Evolutionary conservation across 2,113 vertebrate species (phyloP).

Genomic region (Ailuropoda melanoleuca): DNA sequence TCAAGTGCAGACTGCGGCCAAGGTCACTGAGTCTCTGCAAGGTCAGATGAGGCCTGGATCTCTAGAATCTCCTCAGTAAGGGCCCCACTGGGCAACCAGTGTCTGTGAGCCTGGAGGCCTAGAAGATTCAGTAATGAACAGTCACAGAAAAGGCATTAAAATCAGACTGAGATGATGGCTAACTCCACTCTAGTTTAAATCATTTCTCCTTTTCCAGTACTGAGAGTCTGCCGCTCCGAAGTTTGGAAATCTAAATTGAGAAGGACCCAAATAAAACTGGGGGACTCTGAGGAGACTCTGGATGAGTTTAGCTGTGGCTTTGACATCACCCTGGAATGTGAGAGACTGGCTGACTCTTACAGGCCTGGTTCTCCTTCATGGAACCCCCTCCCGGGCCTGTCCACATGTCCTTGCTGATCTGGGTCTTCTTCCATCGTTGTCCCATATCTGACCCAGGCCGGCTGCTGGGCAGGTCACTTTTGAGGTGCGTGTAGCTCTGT

Average conservation of each 20-base stretch:
- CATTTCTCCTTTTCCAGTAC: neutral
- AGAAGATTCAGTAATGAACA: neutral
- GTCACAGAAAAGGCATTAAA: neutral
- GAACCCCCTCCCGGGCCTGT: neutral
- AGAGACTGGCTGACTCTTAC: neutral
- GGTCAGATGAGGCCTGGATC: neutral
- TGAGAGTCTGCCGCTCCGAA: neutral
- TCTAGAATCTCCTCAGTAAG: neutral
- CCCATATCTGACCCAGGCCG: neutral
- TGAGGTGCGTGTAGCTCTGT: neutral
- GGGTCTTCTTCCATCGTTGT: neutral
- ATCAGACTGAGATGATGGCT: neutral
- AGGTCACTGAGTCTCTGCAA: neutral
- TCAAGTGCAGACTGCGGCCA: neutral
- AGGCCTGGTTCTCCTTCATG: neutral
- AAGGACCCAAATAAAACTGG: neutral
- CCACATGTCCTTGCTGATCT: rapidly evolving
- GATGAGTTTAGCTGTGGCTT: neutral
- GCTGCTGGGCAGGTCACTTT: neutral
- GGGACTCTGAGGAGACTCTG: neutral
- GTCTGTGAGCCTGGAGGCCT: neutral
- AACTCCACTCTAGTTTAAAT: neutral
- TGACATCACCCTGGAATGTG: neutral
- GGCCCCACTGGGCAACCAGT: neutral
- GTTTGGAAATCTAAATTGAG: neutral